Evolutionary conservation across 1,140 invertebrate genomes (phyloP), one percentile per base, ranked within the genome.

Genomic region (Maconellicoccus hirsutus): DNA sequence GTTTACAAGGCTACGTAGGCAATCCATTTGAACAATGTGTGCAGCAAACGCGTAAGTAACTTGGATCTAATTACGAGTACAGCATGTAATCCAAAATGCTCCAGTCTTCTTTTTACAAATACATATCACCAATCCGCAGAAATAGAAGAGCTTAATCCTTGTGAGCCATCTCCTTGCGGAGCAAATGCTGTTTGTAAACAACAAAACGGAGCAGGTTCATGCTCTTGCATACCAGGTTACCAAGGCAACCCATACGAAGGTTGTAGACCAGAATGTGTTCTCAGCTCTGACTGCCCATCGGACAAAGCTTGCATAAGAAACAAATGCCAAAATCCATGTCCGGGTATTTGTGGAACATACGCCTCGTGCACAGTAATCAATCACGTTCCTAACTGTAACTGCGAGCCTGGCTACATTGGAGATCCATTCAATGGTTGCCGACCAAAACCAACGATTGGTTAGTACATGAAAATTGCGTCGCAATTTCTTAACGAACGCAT

Each of bases 21-120:
- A 89, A 92, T 84, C 88, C 90, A 71, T 90, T 86, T 73, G 80
- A 85, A 0, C 82, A 84, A 73, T 89, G 87, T 72, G 72, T 83
- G 12, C 39, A 76, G 2, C 73, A 80, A 72, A 76, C 80, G 77
- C 73, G 79, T 81, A 72, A 76, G 74, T 75, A 7, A 23, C 19
- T 69, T 66, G 69, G 23, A 52, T 12, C 22, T n/a, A n/a, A n/a
- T n/a, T n/a, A n/a, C n/a, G n/a, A n/a, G n/a, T n/a, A n/a, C n/a
- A n/a, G n/a, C n/a, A n/a, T n/a, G n/a, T n/a, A n/a, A n/a, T n/a
- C n/a, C n/a, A n/a, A n/a, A 14, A 1, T 71, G 23, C 12, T 23
- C 14, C 8, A 72, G n/a, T 23, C 23, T 33, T 6, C 6, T n/a
- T 19, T 70, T 4, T 25, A 29, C 7, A 69, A 69, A 10, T 69